Conservation (phyloP, 2,797 vertebrate genomes). For the Yasuhikotakia modesta region DNA sequence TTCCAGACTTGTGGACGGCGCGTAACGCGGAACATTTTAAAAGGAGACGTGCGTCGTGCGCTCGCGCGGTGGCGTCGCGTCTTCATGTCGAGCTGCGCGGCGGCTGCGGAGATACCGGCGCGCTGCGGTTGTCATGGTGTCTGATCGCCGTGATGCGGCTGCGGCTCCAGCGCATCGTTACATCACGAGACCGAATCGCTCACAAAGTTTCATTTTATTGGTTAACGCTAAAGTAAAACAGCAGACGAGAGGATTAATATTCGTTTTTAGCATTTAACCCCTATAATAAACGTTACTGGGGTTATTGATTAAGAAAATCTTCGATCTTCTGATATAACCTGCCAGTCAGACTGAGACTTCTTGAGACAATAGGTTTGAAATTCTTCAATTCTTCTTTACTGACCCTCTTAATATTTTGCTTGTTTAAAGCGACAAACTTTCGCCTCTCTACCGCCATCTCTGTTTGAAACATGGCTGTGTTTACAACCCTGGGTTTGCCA, state of each 20-base stretch:
- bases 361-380: too few species aligned
- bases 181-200: conserved; percentile 23
- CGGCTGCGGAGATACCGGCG: conserved; percentile 39
- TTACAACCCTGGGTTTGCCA: not conserved
- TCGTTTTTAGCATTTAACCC: conserved; percentile 3
- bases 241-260: too few species aligned
- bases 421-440: too few species aligned
- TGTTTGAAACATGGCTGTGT: not conserved
- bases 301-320: not conserved
- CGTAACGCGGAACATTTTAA: not conserved
- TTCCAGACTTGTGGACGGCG: conserved; percentile 5
- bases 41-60: conserved; percentile 14
- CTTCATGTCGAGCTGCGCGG: conserved; percentile 27
- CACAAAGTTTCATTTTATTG: conserved; percentile 33
- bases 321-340: too few species aligned
- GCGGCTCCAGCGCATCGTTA: conserved; percentile 8
- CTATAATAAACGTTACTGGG: not conserved
- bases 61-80: conserved; percentile 21
- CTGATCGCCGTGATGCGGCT: conserved; percentile 28
- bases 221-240: not conserved
- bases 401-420: too few species aligned
- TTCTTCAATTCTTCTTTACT: too few species aligned
- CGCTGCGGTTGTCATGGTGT: conserved; percentile 56
- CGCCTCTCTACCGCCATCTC: too few species aligned
- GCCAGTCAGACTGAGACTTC: too few species aligned